Percentiles rank a stretch among this genome's conserved stretches.
These are phyloP conservation scores for Leptocoma aspasia DNA, from an alignment of 2,113 vertebrate genomes.

Conservation along the genomic window DNA sequence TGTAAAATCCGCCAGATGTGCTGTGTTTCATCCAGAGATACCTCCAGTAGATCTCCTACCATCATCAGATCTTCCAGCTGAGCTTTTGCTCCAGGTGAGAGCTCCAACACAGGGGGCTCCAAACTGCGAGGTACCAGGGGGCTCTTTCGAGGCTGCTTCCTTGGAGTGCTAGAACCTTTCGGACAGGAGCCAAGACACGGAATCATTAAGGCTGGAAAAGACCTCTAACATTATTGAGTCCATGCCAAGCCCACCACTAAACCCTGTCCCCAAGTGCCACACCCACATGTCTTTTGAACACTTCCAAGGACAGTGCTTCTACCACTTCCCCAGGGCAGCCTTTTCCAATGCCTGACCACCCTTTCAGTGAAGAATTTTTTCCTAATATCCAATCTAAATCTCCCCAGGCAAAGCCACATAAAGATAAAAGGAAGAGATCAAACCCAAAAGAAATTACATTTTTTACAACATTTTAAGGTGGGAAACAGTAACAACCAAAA, in stretches of 20 bases:
- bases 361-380: not conserved
- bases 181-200: not conserved
- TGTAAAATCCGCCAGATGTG: conserved; percentile 99
- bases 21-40: conserved; percentile 96
- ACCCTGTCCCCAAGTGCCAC: not conserved
- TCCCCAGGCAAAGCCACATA: not conserved
- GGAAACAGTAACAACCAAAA: not conserved
- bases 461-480: not conserved
- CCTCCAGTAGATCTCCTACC: conserved; percentile 95
- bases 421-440: not conserved
- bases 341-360: not conserved
- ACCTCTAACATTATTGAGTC: rapidly evolving
- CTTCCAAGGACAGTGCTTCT: not conserved
- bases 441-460: not conserved
- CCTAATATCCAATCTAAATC: not conserved
- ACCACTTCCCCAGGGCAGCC: not conserved
- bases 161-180: conserved; percentile 83
- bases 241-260: not conserved
- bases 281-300: not conserved
- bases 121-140: conserved; percentile 93
- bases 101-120: conserved; percentile 92
- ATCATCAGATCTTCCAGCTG: conserved; percentile 98
- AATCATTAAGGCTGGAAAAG: not conserved
- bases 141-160: conserved; percentile 95
- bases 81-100: conserved; percentile 89